Conservation (phyloP, 1,140 invertebrate species). For the Aphelinus atriplicis region DNA sequence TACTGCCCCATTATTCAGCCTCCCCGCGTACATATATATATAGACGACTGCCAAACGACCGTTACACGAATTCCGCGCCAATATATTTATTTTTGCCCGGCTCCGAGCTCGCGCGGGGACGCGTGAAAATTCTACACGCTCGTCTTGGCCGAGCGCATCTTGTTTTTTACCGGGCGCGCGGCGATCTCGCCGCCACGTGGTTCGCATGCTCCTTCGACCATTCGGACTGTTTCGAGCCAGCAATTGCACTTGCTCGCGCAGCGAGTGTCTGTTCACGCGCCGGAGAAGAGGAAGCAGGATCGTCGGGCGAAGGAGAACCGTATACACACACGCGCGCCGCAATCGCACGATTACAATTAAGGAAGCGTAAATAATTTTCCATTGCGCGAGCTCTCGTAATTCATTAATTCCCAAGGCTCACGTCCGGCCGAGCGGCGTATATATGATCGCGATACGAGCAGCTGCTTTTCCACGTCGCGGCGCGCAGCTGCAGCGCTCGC, state of each 20-base stretch:
- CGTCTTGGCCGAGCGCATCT: too few relatives aligned
- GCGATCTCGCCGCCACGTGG: background rate
- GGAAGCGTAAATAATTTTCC: conserved; percentile 29
- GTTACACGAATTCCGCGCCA: conserved; percentile 4
- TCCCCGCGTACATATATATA: background rate
- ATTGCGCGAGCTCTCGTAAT: conserved; percentile 9
- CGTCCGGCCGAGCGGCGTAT: background rate
- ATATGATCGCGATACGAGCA: background rate
- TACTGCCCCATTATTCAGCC: conserved; percentile 17
- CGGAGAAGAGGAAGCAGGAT: too few relatives aligned
- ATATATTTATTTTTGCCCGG: conserved; percentile 8
- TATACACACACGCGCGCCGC: background rate
- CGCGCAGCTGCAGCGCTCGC: too few relatives aligned
- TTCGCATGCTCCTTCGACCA: too few relatives aligned
- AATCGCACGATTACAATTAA: conserved; percentile 5
- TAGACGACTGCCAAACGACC: background rate
- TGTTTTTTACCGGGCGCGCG: too few relatives aligned
- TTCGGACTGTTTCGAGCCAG: too few relatives aligned
- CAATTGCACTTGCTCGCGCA: too few relatives aligned
- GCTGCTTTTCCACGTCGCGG: background rate
- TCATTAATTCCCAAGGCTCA: conserved; percentile 1
- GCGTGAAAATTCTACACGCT: too few relatives aligned
- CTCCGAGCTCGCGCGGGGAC: too few relatives aligned
- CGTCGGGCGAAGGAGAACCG: background rate
- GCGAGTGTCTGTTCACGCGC: too few relatives aligned